Percentiles rank a stretch among this genome's conserved stretches.
Conservation (phyloP, 2,888 invertebrate species). For the Sisyra terminalis region DNA sequence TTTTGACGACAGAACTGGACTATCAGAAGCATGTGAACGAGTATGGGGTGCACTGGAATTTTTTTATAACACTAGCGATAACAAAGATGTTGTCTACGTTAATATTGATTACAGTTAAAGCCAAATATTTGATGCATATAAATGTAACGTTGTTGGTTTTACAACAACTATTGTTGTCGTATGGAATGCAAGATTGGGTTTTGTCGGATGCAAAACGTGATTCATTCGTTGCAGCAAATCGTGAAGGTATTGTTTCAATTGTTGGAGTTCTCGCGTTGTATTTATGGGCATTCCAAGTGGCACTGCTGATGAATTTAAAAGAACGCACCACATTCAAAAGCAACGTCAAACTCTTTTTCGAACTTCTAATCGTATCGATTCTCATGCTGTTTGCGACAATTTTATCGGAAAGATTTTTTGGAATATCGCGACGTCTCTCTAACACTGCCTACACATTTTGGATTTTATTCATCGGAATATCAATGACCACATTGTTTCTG, state of each 20-base stretch:
- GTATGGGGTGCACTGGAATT: slow-evolving; percentile 97
- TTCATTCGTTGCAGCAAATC: slow-evolving; percentile 61
- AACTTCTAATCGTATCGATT: slow-evolving; percentile 16
- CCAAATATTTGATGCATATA: slow-evolving; percentile 32
- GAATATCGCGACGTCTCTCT: slow-evolving; percentile 63
- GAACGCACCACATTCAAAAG: slow-evolving; percentile 14
- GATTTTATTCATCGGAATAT: slow-evolving; percentile 47
- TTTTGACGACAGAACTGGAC: slow-evolving; percentile 42
- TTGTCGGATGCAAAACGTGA: slow-evolving; percentile 38
- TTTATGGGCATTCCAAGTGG: slow-evolving; percentile 51
- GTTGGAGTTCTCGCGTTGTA: slow-evolving; percentile 76
- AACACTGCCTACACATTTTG: slow-evolving; percentile 71
- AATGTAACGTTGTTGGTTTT: slow-evolving; percentile 36
- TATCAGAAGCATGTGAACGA: slow-evolving; percentile 84
- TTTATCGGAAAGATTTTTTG: slow-evolving; percentile 31
- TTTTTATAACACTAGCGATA: slow-evolving; percentile 82
- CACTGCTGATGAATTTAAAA: slow-evolving; percentile 31
- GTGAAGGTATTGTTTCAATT: slow-evolving; percentile 78
- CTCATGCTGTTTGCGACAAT: slow-evolving; percentile 30
- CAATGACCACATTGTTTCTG: slow-evolving; percentile 35
- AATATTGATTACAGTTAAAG: slow-evolving; percentile 34
- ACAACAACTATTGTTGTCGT: slow-evolving; percentile 48
- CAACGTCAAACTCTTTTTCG: slow-evolving; percentile 8
- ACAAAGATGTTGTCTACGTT: slow-evolving; percentile 58
- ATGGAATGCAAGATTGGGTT: slow-evolving; percentile 53